Evolutionary conservation across 2,888 invertebrate genomes (phyloP).

Genomic region (Agrochola litura): DNA sequence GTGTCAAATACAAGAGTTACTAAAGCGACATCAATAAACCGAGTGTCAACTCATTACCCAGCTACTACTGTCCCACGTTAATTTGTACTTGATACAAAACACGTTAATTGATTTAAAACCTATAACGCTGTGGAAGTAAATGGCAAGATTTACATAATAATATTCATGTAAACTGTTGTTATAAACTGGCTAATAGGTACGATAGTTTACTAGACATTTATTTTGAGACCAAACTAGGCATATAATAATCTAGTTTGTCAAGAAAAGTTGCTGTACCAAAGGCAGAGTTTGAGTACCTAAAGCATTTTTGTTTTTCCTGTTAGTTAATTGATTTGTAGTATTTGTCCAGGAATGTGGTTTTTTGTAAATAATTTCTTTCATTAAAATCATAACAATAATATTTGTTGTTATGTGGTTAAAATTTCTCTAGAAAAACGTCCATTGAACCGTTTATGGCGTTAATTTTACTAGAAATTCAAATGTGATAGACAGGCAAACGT

Average conservation of each 20-base stretch:
- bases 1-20: not conserved
- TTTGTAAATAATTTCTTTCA: not conserved
- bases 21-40: not conserved
- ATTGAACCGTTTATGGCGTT: not conserved
- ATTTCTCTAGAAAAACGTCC: not conserved
- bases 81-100: conserved; percentile 21
- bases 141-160: conserved; percentile 16
- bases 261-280: not conserved
- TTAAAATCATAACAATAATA: too few species aligned
- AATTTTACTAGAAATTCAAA: not conserved
- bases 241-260: not conserved
- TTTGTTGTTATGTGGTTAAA: not conserved
- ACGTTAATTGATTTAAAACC: conserved; percentile 29
- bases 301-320: not conserved
- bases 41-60: conserved; percentile 17
- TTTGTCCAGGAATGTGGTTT: not conserved
- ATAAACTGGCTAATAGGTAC: not conserved
- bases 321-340: not conserved
- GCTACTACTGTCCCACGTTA: not conserved
- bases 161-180: conserved; percentile 21
- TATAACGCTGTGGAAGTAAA: not conserved
- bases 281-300: not conserved
- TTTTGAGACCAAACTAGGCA: not conserved
- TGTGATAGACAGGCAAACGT: not conserved
- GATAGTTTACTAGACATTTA: not conserved